Conservation (phyloP, 2,113 vertebrate species). For the Pterocles orientalis region DNA sequence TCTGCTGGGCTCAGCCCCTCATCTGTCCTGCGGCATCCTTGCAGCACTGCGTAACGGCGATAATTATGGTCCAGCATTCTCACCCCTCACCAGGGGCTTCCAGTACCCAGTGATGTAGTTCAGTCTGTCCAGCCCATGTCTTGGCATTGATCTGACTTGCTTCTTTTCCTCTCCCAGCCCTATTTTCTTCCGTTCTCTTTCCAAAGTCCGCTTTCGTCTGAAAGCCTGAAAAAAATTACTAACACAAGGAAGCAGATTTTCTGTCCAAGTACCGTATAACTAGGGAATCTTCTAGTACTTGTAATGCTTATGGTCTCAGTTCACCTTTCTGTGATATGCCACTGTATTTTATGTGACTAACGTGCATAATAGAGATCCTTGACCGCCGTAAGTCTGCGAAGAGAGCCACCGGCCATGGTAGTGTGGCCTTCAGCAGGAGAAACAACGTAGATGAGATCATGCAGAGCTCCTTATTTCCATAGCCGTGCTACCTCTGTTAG, state of each 20-base stretch:
- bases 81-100: neutral
- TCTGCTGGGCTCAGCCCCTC: neutral
- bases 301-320: neutral
- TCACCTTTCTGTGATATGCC: neutral
- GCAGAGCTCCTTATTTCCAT: neutral
- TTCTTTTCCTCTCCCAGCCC: neutral
- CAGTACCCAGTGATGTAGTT: neutral
- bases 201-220: no score
- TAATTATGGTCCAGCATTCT: neutral
- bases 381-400: neutral
- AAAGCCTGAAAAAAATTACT: neutral
- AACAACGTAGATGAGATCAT: conserved; percentile 4
- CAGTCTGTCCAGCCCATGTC: neutral
- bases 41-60: fast-evolving
- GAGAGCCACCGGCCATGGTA: neutral
- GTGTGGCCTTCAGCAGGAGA: neutral
- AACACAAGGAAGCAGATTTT: neutral
- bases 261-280: neutral
- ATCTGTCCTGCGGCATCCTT: neutral
- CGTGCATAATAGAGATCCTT: neutral
- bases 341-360: neutral
- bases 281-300: neutral
- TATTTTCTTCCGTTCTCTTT: no score
- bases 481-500: neutral
- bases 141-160: neutral